phyloP scores from a whole-genome alignment of 35 echinoderm and acorn worm species.

The Lytechinus variegatus region DNA sequence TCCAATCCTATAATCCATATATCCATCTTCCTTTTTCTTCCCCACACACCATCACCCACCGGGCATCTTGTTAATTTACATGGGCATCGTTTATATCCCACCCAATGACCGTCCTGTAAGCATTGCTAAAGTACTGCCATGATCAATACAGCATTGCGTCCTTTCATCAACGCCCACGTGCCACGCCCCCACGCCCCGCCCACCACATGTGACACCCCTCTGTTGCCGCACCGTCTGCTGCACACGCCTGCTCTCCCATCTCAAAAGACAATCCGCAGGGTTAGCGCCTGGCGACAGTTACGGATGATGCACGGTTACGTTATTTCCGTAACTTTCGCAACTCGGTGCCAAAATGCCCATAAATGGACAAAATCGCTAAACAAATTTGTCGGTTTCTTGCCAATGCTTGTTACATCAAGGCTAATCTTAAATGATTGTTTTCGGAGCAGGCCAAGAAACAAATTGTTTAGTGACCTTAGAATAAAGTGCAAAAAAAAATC shows the following conservation, averaged over 20 bases:
- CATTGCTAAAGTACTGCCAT: neutral
- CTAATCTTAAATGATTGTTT: constrained; percentile 38
- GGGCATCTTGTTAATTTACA: neutral
- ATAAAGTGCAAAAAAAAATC: constrained; percentile 24
- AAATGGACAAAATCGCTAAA: constrained; percentile 29
- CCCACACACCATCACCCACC: neutral
- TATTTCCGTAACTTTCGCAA: constrained; percentile 36
- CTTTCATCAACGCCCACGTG: neutral
- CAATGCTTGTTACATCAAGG: constrained; percentile 24
- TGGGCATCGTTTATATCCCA: neutral
- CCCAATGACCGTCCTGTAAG: neutral
- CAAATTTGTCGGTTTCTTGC: constrained; percentile 25
- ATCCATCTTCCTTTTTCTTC: neutral
- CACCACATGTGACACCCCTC: neutral
- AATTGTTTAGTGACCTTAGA: constrained; percentile 27
- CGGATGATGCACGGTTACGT: constrained; percentile 45
- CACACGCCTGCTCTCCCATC: neutral
- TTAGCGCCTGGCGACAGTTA: constrained; percentile 23
- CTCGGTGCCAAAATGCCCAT: constrained; percentile 41
- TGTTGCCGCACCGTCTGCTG: neutral
- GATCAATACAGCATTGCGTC: neutral
- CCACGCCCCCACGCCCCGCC: neutral
- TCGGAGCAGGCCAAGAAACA: constrained; percentile 40
- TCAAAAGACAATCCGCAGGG: constrained; percentile 16
- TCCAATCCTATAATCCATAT: neutral